Evolutionary conservation across 2,888 invertebrate genomes (phyloP).

Genomic region (Patella pellucida): DNA sequence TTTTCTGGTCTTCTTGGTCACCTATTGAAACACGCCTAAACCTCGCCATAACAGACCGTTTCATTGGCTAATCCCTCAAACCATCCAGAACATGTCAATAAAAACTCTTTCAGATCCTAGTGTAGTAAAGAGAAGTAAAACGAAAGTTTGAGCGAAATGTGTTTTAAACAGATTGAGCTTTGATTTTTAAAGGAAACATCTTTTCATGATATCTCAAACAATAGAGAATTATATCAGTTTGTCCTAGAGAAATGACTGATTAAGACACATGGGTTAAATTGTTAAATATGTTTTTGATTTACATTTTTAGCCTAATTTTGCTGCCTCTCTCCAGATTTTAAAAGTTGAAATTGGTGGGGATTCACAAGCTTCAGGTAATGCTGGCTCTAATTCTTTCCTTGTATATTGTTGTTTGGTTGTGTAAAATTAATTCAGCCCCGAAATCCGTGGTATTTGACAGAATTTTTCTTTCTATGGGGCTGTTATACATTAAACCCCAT

Average conservation of each 20-base stretch:
- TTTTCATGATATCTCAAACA: not conserved
- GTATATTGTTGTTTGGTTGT: no score
- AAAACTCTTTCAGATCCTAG: no score
- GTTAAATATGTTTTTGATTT: not conserved
- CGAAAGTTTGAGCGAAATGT: no score
- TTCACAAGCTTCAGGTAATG: constrained; percentile 62
- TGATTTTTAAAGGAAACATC: no score
- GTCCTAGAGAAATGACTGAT: not conserved
- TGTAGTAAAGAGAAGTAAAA: no score
- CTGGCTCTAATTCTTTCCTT: not conserved
- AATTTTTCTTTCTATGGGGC: not conserved
- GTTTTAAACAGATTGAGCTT: no score
- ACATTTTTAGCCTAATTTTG: constrained; percentile 59
- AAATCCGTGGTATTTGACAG: not conserved
- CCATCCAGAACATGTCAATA: no score
- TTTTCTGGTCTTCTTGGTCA: no score
- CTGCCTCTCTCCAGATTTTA: constrained; percentile 65
- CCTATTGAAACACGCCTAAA: no score
- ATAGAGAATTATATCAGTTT: not conserved
- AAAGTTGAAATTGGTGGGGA: constrained; percentile 72
- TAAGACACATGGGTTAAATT: not conserved
- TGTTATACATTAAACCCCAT: not conserved
- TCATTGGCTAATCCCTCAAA: no score
- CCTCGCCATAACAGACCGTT: no score
- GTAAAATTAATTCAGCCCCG: no score